Conservation (phyloP, 2,797 vertebrate species). For the Capromys pilorides region DNA sequence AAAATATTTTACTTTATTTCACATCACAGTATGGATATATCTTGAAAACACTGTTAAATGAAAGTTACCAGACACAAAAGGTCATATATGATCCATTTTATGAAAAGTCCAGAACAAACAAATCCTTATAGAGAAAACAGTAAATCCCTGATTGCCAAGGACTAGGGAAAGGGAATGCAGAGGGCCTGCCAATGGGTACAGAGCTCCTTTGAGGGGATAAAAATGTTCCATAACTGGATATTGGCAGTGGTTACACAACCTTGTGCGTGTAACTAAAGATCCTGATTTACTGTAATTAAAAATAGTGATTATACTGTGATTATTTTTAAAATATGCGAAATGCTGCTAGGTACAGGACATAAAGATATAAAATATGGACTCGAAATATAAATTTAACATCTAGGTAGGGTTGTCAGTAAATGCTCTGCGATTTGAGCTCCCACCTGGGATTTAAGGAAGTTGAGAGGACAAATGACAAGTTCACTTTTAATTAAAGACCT, state of each 20-base stretch:
- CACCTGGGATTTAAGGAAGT: not conserved
- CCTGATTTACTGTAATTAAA: not conserved
- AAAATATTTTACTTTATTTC: constrained; percentile 45
- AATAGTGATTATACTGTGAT: not conserved
- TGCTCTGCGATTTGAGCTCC: constrained; percentile 1
- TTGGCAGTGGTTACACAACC: not conserved
- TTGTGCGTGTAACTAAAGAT: not conserved
- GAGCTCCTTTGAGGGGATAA: not conserved
- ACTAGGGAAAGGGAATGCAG: not conserved
- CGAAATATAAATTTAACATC: not conserved
- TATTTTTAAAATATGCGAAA: not conserved
- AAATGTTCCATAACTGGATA: constrained; percentile 18
- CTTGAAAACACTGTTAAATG: constrained; percentile 33
- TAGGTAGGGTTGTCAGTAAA: not conserved
- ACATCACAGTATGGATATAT: not conserved
- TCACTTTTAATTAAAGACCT: constrained; percentile 6
- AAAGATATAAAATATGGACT: not conserved
- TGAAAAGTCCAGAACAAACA: constrained; percentile 14
- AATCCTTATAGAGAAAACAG: not conserved
- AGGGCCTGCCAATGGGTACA: not conserved
- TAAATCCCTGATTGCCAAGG: not conserved
- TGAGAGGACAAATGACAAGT: not conserved
- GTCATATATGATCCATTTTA: constrained; percentile 5
- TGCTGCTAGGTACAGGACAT: not conserved
- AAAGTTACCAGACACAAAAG: constrained; percentile 42